Evolutionary conservation across 2,888 invertebrate species (phyloP).

Genomic region (Caenorhabditis wallacei): DNA sequence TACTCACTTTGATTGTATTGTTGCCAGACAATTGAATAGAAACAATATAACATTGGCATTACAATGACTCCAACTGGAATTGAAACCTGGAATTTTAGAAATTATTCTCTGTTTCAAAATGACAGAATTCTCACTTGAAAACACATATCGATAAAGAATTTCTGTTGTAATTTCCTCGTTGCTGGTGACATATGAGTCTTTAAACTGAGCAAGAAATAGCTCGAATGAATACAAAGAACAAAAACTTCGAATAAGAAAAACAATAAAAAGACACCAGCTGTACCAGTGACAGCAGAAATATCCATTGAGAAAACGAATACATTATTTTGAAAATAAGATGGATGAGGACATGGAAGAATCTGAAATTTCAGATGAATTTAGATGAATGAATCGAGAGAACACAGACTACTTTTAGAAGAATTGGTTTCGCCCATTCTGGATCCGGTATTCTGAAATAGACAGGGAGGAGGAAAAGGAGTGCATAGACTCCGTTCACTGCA

Average conservation of each 20-base stretch:
- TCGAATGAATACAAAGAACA: conserved; percentile 47
- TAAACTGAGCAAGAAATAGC: conserved; percentile 44
- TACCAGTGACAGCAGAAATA: conserved; percentile 39
- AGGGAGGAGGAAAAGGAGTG: conserved; percentile 48
- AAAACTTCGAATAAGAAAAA: conserved; percentile 41
- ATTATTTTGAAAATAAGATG: conserved; percentile 43
- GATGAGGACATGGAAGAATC: conserved; percentile 62
- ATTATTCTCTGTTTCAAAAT: not conserved
- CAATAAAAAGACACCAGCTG: conserved; percentile 41
- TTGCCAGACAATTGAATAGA: conserved; percentile 36
- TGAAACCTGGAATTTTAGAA: conserved; percentile 21
- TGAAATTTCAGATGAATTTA: conserved; percentile 1
- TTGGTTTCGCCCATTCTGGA: conserved; percentile 43
- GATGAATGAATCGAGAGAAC: not conserved
- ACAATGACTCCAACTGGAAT: conserved; percentile 57
- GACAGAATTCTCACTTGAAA: conserved; percentile 30
- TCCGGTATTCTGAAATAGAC: conserved; percentile 59
- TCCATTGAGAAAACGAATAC: conserved; percentile 59
- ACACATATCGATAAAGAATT: conserved; percentile 60
- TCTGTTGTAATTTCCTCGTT: conserved; percentile 49
- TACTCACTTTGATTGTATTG: conserved; percentile 58
- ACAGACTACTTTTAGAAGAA: conserved; percentile 55
- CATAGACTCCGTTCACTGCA: conserved; percentile 48
- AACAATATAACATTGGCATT: conserved; percentile 56
- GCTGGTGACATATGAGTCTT: conserved; percentile 43